Conservation (phyloP, 37 sponge, comb jelly and placozoan genomes). For the Eunapius fragilis region DNA sequence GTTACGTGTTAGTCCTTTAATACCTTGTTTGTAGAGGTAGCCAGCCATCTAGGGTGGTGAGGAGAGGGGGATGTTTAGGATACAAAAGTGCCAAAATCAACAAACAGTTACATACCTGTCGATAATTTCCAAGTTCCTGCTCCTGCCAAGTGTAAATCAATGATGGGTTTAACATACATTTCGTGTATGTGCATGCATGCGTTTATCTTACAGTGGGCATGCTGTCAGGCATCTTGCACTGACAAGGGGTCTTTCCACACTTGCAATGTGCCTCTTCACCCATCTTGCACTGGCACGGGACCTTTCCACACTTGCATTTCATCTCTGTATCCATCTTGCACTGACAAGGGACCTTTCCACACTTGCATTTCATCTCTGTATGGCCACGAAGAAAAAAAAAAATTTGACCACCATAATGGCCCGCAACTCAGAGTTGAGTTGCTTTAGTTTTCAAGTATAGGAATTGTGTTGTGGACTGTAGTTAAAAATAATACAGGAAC, state of each 20-base stretch:
- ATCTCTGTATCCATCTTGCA: background rate
- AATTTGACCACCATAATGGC: too few relatives aligned
- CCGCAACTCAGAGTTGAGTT: too few relatives aligned
- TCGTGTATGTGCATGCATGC: background rate
- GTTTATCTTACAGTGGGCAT: background rate
- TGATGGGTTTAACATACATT: too few relatives aligned
- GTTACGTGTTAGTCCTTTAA: conserved; percentile 72
- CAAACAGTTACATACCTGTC: background rate
- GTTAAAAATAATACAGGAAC: too few relatives aligned
- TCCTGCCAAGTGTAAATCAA: background rate
- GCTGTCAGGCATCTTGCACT: background rate
- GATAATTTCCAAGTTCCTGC: background rate
- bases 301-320: background rate
- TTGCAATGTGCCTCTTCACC: background rate
- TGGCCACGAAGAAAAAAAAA: too few relatives aligned
- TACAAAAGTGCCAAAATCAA: background rate
- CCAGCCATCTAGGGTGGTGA: conserved; percentile 72
- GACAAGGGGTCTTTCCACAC: background rate
- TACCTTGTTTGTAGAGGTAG: conserved; percentile 73
- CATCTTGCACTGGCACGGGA: background rate
- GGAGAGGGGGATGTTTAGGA: background rate
- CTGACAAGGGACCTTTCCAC: background rate
- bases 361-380: background rate
- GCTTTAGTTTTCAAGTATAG: too few relatives aligned
- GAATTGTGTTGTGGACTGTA: too few relatives aligned